A percentile compares a stretch with the other conserved stretches of the same genome.
Conservation (phyloP, 2,113 vertebrate genomes). For the Epinephelus lanceolatus region DNA sequence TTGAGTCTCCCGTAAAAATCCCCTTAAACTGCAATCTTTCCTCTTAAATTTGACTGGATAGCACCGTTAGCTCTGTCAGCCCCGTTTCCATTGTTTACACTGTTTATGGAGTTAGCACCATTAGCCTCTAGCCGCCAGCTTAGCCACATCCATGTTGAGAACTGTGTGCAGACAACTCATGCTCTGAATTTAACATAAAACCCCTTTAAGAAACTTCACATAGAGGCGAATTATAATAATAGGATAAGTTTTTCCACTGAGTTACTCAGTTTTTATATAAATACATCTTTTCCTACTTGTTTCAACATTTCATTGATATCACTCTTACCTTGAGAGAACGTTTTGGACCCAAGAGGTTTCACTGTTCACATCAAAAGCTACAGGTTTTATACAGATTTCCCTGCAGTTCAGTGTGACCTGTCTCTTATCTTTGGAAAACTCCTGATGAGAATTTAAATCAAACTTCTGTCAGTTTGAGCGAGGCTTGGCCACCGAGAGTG, state of each 20-base stretch:
- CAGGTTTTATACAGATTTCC: background rate
- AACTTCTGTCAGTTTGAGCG: conserved; percentile 1
- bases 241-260: background rate
- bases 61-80: too few relatives aligned
- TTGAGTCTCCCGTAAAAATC: background rate
- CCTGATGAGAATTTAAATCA: conserved; percentile 36
- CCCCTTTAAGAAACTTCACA: background rate
- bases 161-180: too few relatives aligned
- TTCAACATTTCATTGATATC: background rate
- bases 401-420: conserved; percentile 1
- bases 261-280: too few relatives aligned
- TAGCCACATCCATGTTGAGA: too few relatives aligned
- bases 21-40: background rate
- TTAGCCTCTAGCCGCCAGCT: too few relatives aligned
- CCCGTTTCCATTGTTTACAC: too few relatives aligned
- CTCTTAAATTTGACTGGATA: background rate
- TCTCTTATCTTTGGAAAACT: conserved; percentile 18
- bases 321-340: background rate
- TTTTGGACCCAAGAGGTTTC: background rate
- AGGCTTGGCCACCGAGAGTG: background rate
- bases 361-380: background rate
- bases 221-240: background rate
- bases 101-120: too few relatives aligned
- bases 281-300: background rate
- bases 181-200: too few relatives aligned